Conservation (phyloP, 2,797 vertebrate species). For the Naso thynnoides region DNA sequence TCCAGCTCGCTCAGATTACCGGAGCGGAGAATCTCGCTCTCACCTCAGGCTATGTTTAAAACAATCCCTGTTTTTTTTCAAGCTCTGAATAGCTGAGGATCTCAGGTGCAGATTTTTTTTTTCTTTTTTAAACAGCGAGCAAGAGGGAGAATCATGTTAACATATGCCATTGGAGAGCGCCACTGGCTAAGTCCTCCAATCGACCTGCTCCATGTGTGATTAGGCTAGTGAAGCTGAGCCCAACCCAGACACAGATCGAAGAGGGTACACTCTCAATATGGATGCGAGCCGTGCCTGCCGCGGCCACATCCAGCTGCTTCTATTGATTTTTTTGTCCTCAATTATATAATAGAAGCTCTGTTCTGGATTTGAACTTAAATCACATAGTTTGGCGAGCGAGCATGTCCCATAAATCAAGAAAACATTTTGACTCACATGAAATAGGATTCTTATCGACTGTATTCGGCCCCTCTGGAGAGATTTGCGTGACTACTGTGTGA, state of each 20-base stretch:
- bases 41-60: conserved; percentile 88
- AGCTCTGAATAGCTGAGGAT: conserved; percentile 80
- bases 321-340: conserved; percentile 88
- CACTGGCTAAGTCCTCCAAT: conserved; percentile 81
- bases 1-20: conserved; percentile 76
- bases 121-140: conserved; percentile 67
- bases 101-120: conserved; percentile 79
- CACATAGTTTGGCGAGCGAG: conserved; percentile 78
- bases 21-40: conserved; percentile 81
- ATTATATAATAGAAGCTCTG: conserved; percentile 87
- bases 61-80: conserved; percentile 79
- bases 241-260: conserved; percentile 84
- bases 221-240: conserved; percentile 82
- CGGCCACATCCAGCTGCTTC: conserved; percentile 81
- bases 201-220: conserved; percentile 84
- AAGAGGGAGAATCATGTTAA: conserved; percentile 81
- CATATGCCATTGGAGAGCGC: conserved; percentile 82
- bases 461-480: conserved; percentile 77
- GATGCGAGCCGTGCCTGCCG: conserved; percentile 70
- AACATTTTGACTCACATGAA: conserved; percentile 79
- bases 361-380: conserved; percentile 83
- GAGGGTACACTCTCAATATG: conserved; percentile 81
- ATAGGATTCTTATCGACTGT: conserved; percentile 85
- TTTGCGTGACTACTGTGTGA: conserved; percentile 61
- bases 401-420: conserved; percentile 80